Conservation (phyloP, 2,113 vertebrate species). For the Gnathonemus echidnorhynchus region DNA sequence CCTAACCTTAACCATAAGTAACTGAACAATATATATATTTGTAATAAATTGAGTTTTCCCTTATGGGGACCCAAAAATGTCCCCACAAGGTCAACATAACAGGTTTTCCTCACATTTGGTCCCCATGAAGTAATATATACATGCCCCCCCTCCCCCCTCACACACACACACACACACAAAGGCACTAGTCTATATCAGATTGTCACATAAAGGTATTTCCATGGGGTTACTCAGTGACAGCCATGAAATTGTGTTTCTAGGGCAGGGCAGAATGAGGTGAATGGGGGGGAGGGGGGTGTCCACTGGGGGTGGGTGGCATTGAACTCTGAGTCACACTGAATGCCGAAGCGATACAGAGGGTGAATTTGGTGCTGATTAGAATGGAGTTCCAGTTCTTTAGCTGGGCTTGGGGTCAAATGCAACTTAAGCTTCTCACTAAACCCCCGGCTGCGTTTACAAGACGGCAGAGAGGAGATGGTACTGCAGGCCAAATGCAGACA, state of each 20-base stretch:
- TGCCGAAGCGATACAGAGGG: constrained; percentile 11
- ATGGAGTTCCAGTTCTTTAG: constrained; percentile 43
- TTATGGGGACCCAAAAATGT: neutral
- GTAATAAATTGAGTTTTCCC: neutral
- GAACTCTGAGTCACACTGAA: constrained; percentile 23
- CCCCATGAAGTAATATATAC: neutral
- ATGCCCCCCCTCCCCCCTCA: too few relatives aligned
- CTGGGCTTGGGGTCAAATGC: constrained; percentile 49
- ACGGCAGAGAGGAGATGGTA: neutral
- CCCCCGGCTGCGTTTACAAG: constrained; percentile 16
- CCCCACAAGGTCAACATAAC: neutral
- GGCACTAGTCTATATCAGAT: neutral
- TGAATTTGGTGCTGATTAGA: neutral
- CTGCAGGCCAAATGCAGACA: neutral
- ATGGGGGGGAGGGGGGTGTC: neutral
- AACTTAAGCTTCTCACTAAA: neutral
- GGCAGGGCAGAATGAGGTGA: neutral
- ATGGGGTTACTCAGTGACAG: neutral
- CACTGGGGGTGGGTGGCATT: neutral
- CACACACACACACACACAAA: neutral
- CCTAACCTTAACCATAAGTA: neutral
- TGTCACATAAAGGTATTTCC: constrained; percentile 8
- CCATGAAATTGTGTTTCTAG: neutral
- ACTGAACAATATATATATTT: neutral
- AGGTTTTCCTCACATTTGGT: neutral